A percentile compares a stretch with the other conserved stretches of the same genome.
Conservation (phyloP, 2,888 invertebrate species). For the Taphrorychus bicolor region DNA sequence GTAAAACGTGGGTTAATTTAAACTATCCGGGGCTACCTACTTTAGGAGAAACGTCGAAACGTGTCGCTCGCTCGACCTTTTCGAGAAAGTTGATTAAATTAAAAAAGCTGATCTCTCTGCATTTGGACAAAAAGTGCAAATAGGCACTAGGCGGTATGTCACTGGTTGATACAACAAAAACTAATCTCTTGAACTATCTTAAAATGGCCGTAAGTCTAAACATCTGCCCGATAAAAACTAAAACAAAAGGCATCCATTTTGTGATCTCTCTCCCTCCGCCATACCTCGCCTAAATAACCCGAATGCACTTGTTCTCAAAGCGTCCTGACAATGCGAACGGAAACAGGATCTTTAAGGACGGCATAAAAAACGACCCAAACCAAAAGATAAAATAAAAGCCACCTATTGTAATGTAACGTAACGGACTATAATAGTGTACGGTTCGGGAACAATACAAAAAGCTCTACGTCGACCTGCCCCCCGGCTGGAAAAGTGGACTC, state of each 20-base stretch:
- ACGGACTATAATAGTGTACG: constrained; percentile 44
- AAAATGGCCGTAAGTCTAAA: no score
- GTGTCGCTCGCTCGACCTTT: neutral
- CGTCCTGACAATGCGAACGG: constrained; percentile 32
- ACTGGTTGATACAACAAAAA: neutral
- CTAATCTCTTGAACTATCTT: no score
- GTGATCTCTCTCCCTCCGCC: neutral
- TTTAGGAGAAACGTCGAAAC: neutral
- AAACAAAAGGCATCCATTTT: neutral
- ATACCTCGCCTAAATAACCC: neutral
- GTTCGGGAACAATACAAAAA: constrained; percentile 42
- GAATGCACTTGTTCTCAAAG: constrained; percentile 25
- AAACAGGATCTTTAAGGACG: constrained; percentile 24
- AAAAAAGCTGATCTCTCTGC: neutral
- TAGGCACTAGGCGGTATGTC: neutral
- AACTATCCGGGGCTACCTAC: neutral
- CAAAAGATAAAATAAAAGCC: constrained; percentile 30
- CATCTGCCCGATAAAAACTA: neutral
- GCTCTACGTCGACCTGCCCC: constrained; percentile 48
- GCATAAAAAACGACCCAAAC: constrained; percentile 32
- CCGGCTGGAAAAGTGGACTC: constrained; percentile 53
- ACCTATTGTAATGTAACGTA: constrained; percentile 43
- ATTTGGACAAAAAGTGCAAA: neutral
- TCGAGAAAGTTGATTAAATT: neutral
- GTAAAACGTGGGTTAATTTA: neutral